Evolutionary conservation across 2,113 vertebrate genomes (phyloP).

Genomic region (Apodemus speciosus): DNA sequence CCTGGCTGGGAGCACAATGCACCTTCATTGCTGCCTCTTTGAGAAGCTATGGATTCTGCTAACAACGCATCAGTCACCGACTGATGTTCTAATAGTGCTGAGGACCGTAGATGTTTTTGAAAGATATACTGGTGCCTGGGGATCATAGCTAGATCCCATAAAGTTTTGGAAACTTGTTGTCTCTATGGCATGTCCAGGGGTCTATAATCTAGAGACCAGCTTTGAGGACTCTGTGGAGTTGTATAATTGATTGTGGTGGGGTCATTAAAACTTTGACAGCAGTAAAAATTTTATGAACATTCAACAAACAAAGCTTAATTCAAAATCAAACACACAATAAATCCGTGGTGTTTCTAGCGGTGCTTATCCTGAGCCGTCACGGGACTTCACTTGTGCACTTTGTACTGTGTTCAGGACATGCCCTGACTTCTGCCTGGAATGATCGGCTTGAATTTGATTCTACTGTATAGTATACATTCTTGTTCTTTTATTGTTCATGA

Average conservation of each 20-base stretch:
- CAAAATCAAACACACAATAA: background rate
- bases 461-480: background rate
- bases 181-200: background rate
- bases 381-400: background rate
- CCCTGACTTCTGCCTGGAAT: background rate
- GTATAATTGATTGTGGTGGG: background rate
- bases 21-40: background rate
- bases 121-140: background rate
- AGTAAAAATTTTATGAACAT: background rate
- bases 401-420: background rate
- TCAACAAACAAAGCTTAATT: background rate
- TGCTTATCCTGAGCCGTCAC: background rate
- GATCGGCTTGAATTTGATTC: background rate
- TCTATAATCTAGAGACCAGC: background rate
- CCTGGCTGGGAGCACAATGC: background rate
- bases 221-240: background rate
- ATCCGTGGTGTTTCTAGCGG: background rate
- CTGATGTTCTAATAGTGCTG: slow-evolving; percentile 2
- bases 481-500: background rate
- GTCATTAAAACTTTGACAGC: background rate
- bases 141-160: background rate
- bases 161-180: background rate
- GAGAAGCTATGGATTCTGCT: background rate
- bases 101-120: background rate
- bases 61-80: background rate